Percentiles rank a stretch among this genome's conserved stretches.
phyloP scores from a whole-genome alignment of 1,140 invertebrate species.

The Aphelenchoides fujianensis region DNA sequence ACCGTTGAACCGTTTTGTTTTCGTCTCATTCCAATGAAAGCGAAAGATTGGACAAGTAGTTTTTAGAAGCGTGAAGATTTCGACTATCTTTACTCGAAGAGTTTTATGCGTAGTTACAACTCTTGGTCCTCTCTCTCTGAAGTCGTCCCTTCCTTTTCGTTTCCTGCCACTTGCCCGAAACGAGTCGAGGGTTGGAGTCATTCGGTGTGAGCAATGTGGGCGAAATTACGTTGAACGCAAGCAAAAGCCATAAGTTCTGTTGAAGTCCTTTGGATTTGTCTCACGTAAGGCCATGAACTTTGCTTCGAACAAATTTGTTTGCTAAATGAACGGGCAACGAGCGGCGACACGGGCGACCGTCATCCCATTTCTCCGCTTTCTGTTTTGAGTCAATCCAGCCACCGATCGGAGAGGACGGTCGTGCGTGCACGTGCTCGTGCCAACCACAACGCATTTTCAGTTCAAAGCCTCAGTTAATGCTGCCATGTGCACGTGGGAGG shows the following conservation, averaged over 20 bases:
- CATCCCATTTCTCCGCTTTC: too few species aligned
- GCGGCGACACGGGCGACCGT: neutral
- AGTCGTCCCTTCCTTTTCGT: neutral
- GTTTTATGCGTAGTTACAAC: neutral
- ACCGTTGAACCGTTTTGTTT: neutral
- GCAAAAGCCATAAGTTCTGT: neutral
- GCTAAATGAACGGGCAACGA: neutral
- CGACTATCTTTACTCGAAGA: neutral
- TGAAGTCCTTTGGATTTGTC: neutral
- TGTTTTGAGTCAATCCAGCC: too few species aligned
- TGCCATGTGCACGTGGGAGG: constrained; percentile 3
- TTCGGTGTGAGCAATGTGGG: too few species aligned
- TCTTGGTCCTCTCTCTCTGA: too few species aligned
- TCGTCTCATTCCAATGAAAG: neutral
- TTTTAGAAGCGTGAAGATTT: neutral
- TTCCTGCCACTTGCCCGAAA: neutral
- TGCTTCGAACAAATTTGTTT: neutral
- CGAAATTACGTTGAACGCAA: neutral
- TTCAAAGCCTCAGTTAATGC: constrained; percentile 14
- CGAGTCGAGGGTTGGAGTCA: neutral
- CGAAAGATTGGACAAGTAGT: too few species aligned
- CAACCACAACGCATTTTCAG: constrained; percentile 1
- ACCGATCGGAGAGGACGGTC: too few species aligned
- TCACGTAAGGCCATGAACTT: constrained; percentile 13
- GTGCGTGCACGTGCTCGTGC: neutral